Conservation (phyloP, 2,888 invertebrate genomes). For the Sphaerophoria rueppellii region DNA sequence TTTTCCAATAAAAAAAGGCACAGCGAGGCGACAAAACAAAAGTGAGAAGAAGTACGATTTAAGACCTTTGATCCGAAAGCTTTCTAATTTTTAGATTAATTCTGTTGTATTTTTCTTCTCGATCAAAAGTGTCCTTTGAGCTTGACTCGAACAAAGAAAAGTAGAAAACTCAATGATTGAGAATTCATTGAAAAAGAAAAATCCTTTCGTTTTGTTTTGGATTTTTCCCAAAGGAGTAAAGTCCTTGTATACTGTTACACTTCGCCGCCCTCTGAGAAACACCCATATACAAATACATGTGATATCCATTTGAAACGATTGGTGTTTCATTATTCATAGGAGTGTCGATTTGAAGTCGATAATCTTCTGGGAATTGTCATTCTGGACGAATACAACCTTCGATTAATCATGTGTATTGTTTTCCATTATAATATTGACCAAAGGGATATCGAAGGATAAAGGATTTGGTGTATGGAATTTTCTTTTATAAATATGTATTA, state of each 20-base stretch:
- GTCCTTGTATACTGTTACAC: background rate
- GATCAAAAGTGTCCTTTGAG: constrained; percentile 14
- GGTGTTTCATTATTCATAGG: constrained; percentile 71
- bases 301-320: constrained; percentile 55
- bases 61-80: constrained; percentile 35
- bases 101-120: constrained; percentile 11
- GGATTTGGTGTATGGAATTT: too few species aligned
- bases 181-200: constrained; percentile 34
- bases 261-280: background rate
- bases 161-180: constrained; percentile 19
- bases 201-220: constrained; percentile 19
- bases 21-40: constrained; percentile 12
- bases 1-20: constrained; percentile 31
- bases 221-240: background rate
- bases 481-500: too few species aligned
- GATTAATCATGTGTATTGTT: constrained; percentile 70
- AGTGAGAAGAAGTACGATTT: background rate
- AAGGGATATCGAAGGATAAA: constrained; percentile 31
- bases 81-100: constrained; percentile 61
- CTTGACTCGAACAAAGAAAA: constrained; percentile 15
- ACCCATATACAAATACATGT: background rate
- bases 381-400: constrained; percentile 66
- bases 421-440: constrained; percentile 68
- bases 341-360: constrained; percentile 69
- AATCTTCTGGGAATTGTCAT: constrained; percentile 72